Percentiles rank a stretch among this genome's conserved stretches.
These are phyloP conservation scores for Cecidostiba fungosa DNA, from an alignment of 2,888 invertebrate genomes.

Conservation along the genomic window DNA sequence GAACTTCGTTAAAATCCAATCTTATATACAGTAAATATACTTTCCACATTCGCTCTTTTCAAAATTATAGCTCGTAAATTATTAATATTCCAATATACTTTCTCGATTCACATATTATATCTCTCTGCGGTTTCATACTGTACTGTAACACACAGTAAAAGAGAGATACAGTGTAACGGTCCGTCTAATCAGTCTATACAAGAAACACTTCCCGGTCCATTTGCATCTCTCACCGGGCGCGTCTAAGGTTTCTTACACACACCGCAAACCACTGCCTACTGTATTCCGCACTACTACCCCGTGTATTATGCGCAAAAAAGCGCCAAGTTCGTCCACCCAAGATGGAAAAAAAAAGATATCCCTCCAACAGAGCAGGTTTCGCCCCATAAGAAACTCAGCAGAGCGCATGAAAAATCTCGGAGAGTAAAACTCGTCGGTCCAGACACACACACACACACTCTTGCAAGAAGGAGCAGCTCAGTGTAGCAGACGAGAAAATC, in stretches of 20 bases:
- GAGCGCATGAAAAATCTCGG: not conserved
- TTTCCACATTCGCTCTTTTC: not conserved
- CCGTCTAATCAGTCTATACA: not conserved
- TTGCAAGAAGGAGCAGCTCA: not conserved
- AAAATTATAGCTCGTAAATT: not conserved
- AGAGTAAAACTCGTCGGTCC: not conserved
- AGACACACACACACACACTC: not conserved
- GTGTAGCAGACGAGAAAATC: slow-evolving; percentile 55
- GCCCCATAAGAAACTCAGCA: not conserved
- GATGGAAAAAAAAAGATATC: not conserved
- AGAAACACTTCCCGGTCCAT: slow-evolving; percentile 6
- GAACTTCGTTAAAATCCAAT: not conserved
- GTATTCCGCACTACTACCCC: not conserved
- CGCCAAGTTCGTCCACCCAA: not conserved
- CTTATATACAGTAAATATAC: not conserved
- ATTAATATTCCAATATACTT: not conserved
- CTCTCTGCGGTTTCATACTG: too few species aligned
- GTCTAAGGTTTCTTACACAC: slow-evolving; percentile 8
- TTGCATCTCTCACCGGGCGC: not conserved
- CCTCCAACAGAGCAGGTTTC: too few species aligned
- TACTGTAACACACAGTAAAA: not conserved
- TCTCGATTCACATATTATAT: not conserved
- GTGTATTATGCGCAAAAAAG: not conserved
- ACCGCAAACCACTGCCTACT: not conserved
- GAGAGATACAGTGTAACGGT: not conserved